Base-by-base conservation (phyloP, 2,888 invertebrate genomes). In the Nomada flava region DNA sequence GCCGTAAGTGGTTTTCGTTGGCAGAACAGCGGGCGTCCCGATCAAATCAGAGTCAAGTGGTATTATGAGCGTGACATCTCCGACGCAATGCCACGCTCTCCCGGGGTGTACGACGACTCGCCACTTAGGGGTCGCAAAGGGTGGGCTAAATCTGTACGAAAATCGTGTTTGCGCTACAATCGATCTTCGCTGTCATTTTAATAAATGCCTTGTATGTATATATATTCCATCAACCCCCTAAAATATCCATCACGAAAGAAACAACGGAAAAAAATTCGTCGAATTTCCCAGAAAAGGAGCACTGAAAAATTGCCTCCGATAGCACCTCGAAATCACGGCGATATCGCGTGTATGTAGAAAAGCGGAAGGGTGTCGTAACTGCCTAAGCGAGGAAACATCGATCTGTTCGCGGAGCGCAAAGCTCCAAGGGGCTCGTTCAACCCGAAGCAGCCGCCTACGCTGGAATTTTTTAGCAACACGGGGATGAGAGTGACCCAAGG, bases 111-210 rank as follows among this genome's bases (percentile, higher is more conserved):
- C 57, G 52, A 26, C 68, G 67, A 74, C 84, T 82, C 83, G 82
- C 87, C 87, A 88, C 86, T 90, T 85, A 82, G 88, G 89, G 84
- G 79, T 70, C 78, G 86, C 87, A 77, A 84, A 76, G 85, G 76
- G 76, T 79, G 81, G 82, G 73, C 82, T 67, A 75, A 81, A 82
- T 74, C 60, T 79, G 74, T 52, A 5, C n/a, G 85, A 87, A 89
- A 89, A 91, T 91, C 90, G 87, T 86, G 86, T 88, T 75, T 86
- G 88, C 89, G 91, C 91, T 89, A 89, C 83, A 79, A 85, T 86
- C 86, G 86, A 89, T 90, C 87, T 74, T 62, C 73, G 18, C 79
- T 72, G 76, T 68, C 70, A 60, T 73, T 52, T 62, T 70, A 60
- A 63, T 69, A 68, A 79, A 73, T 68, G 77, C 75, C 36, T 7